These are phyloP conservation scores for Drosophila limbata DNA, from an alignment of 2,888 invertebrate species.

Conservation along the genomic window DNA sequence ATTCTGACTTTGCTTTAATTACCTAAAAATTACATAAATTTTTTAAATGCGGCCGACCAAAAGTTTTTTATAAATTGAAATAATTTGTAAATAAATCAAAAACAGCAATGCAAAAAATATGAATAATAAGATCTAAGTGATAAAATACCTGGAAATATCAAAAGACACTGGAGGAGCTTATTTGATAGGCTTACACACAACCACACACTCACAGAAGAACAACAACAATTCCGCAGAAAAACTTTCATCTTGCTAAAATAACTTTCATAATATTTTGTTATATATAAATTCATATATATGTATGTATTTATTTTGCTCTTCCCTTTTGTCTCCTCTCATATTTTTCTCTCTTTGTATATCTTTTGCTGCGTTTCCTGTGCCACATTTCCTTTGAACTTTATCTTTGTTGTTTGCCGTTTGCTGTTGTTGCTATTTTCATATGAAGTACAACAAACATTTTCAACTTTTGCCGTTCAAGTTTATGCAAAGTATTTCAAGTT, in stretches of 20 bases:
- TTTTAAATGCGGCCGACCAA: conserved; percentile 15
- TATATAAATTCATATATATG: conserved; percentile 23
- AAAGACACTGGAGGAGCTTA: conserved; percentile 23
- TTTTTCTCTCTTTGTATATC: conserved; percentile 51
- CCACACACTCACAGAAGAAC: neutral
- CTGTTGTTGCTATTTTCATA: conserved; percentile 60
- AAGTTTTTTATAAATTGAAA: conserved; percentile 43
- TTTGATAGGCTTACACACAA: conserved; percentile 31
- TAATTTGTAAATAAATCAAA: conserved; percentile 50
- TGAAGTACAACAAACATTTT: conserved; percentile 62
- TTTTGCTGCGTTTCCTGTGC: conserved; percentile 64
- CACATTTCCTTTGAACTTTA: conserved; percentile 76
- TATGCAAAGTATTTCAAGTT: conserved; percentile 68
- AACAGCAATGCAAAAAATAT: conserved; percentile 15
- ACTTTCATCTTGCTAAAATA: conserved; percentile 68
- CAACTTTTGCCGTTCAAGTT: conserved; percentile 70
- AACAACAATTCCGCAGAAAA: conserved; percentile 34
- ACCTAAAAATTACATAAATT: conserved; percentile 27
- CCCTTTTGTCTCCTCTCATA: conserved; percentile 32
- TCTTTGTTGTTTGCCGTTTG: conserved; percentile 69
- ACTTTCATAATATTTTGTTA: conserved; percentile 76
- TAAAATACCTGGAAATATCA: conserved; percentile 52
- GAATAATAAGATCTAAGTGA: conserved; percentile 35
- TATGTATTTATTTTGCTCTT: conserved; percentile 16
- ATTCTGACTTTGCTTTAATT: conserved; percentile 40